A percentile compares a stretch with the other conserved stretches of the same genome.
Conservation (phyloP, 2,797 vertebrate genomes). For the Lates japonicus region DNA sequence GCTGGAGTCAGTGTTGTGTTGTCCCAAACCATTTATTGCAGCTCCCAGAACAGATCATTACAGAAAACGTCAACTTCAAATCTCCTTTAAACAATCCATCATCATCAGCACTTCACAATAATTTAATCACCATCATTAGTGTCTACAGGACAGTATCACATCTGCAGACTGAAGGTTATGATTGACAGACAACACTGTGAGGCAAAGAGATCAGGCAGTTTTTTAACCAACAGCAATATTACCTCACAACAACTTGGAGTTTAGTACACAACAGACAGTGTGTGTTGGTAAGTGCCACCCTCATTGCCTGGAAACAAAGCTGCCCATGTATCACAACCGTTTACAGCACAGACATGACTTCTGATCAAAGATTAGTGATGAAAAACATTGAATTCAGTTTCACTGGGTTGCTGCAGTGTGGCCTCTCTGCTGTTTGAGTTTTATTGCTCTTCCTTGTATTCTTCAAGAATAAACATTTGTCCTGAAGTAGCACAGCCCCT, state of each 20-base stretch:
- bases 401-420: conserved; percentile 23
- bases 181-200: conserved; percentile 25
- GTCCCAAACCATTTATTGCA: conserved; percentile 86
- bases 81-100: conserved; percentile 49
- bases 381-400: conserved; percentile 15
- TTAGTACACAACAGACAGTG: not conserved
- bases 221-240: not conserved
- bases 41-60: conserved; percentile 80
- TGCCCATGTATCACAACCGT: conserved; percentile 3
- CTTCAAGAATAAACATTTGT: conserved; percentile 29
- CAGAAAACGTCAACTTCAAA: conserved; percentile 73
- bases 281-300: not conserved
- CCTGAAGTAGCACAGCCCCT: conserved; percentile 49
- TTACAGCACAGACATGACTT: conserved; percentile 26
- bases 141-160: conserved; percentile 54
- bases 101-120: conserved; percentile 74
- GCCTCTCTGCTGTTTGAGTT: not conserved
- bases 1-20: conserved; percentile 33
- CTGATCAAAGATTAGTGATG: conserved; percentile 43
- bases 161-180: conserved; percentile 50
- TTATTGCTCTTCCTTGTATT: conserved; percentile 61
- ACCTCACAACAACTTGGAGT: not conserved
- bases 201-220: not conserved
- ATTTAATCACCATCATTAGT: conserved; percentile 71
- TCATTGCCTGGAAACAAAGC: conserved; percentile 36